Base-by-base conservation (phyloP, 2,113 vertebrate species). In the Pedionomus torquatus region DNA sequence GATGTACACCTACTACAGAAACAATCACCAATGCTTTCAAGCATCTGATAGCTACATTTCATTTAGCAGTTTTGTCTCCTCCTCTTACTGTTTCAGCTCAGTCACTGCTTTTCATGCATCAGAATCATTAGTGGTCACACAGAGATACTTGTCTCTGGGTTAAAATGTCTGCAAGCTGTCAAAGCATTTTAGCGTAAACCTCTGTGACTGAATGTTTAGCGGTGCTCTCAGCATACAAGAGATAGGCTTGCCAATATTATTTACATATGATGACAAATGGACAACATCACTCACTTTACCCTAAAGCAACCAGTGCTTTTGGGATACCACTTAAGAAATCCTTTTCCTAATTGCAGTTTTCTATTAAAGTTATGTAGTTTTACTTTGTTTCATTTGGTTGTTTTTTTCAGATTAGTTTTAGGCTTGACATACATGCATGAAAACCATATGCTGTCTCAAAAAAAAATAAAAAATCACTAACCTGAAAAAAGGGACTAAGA, bases 111-210 rank as follows among this genome's bases (percentile, higher is more conserved):
- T 80, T 87, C 68, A 74, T 64, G 52, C 71, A 43, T 58, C 75
- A 68, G 78, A 87, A 91, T 85, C 68, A 89, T 97, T 94, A 96
- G 95, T 60, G 94, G 94, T 77, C 90, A 93, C 65, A 70, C 37
- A 84, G 63, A 90, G 87, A 88, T 82, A 66, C 61, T 93, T 69
- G 90, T 82, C 83, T 87, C 35, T 76, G 43, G 65, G 81, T 97
- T 96, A 91, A 95, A 95, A 96, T 35, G 81, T 74, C 90, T 93
- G 88, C 68, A 90, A 91, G 81, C 78, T 95, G 94, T 93, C 94
- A 90, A 87, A 93, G 71, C 60, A 68, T 52, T 95, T 96, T 94
- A 92, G 46, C 33, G 30, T 93, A 89, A 96, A 82, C 71, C 72
- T 89, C 68, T 83, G 71, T 46, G 85, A 91, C 61, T 65, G 90